Evolutionary conservation across 35 echinoderm and acorn worm genomes (phyloP).

Genomic region (Apostichopus parvimensis): DNA sequence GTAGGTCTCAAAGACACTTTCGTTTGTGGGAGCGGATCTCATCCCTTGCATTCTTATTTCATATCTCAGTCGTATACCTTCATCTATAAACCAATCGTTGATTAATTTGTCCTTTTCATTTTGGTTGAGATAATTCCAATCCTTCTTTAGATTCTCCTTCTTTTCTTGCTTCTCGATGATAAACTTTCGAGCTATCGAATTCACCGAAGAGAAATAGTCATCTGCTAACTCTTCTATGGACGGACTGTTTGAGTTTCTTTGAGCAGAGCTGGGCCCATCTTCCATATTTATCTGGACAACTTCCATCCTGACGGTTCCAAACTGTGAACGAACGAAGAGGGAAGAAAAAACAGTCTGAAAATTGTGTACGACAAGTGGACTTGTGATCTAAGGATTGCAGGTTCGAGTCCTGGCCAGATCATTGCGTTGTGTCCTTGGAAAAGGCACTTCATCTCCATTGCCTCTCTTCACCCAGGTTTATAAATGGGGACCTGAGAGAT

Average conservation of each 20-base stretch:
- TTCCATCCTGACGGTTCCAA: neutral
- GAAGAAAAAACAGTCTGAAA: too few relatives aligned
- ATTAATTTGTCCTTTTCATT: slow-evolving; percentile 71
- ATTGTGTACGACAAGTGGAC: too few relatives aligned
- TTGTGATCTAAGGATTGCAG: too few relatives aligned
- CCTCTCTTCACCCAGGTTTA: too few relatives aligned
- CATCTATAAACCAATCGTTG: slow-evolving; percentile 91
- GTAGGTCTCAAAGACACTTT: slow-evolving; percentile 49
- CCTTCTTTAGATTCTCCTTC: slow-evolving; percentile 48
- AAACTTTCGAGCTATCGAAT: slow-evolving; percentile 75
- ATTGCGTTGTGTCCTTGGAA: too few relatives aligned
- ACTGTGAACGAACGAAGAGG: too few relatives aligned
- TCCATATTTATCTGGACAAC: neutral
- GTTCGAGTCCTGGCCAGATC: too few relatives aligned
- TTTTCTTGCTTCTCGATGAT: slow-evolving; percentile 76
- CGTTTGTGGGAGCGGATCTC: neutral
- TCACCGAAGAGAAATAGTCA: slow-evolving; percentile 84
- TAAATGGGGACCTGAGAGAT: too few relatives aligned
- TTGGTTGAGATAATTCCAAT: slow-evolving; percentile 78
- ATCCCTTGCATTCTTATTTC: slow-evolving; percentile 64
- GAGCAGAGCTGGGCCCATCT: neutral
- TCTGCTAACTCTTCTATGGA: slow-evolving; percentile 81
- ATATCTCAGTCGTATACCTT: slow-evolving; percentile 70
- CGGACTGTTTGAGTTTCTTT: neutral
- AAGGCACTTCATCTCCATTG: too few relatives aligned